Evolutionary conservation across 2,797 vertebrate genomes (phyloP).

Genomic region (Chelmon rostratus): DNA sequence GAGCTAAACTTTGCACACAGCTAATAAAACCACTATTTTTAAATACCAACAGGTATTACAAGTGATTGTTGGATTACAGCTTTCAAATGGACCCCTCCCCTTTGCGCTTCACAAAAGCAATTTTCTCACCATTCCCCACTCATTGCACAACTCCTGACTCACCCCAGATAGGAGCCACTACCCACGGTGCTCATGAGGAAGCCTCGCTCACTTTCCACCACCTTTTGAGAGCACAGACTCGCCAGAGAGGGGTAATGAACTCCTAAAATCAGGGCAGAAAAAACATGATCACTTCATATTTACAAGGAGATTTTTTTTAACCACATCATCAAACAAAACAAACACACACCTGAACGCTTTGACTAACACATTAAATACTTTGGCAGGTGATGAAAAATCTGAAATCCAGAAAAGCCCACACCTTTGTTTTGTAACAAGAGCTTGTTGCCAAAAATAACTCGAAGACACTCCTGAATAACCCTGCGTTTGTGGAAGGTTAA

Average conservation of each 20-base stretch:
- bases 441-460: not conserved
- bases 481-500: fast-evolving
- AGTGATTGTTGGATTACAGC: not conserved
- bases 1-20: not conserved
- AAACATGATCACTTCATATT: not conserved
- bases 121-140: slow-evolving; percentile 8
- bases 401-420: not conserved
- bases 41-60: not conserved
- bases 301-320: not conserved
- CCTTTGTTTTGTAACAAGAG: not conserved
- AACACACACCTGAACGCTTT: not conserved
- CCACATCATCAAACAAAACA: not conserved
- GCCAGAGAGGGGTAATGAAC: slow-evolving; percentile 95
- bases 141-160: slow-evolving; percentile 73
- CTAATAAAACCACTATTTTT: not conserved
- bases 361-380: not conserved
- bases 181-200: slow-evolving; percentile 96
- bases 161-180: slow-evolving; percentile 96
- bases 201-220: slow-evolving; percentile 91
- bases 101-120: not conserved
- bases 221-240: slow-evolving; percentile 95
- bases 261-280: slow-evolving; percentile 78
- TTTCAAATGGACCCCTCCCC: not conserved
- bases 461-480: not conserved
- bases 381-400: not conserved